Conservation (phyloP, 2,113 vertebrate genomes). For the Zosterops lateralis region DNA sequence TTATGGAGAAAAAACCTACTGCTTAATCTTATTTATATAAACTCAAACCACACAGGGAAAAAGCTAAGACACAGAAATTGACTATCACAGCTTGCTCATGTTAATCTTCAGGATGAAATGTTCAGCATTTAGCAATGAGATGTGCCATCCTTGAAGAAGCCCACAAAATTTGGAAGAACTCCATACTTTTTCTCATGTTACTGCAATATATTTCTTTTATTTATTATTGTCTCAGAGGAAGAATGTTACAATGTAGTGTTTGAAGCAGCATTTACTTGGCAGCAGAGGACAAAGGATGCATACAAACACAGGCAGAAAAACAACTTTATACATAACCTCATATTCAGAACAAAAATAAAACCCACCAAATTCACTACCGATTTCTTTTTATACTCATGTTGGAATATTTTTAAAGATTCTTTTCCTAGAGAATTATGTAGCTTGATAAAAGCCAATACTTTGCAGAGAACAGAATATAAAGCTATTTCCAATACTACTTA, state of each 20-base stretch:
- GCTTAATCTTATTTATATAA: not conserved
- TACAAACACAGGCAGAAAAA: conserved; percentile 78
- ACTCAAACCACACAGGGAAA: not conserved
- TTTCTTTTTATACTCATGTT: conserved; percentile 62
- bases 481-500: conserved; percentile 80
- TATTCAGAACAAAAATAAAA: conserved; percentile 70
- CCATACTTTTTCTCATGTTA: conserved; percentile 77
- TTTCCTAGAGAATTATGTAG: conserved; percentile 64
- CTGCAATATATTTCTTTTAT: conserved; percentile 76
- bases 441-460: conserved; percentile 71
- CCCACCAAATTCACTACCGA: conserved; percentile 76
- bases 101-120: conserved; percentile 84
- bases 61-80: not conserved
- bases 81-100: conserved; percentile 19
- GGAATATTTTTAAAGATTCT: conserved; percentile 65
- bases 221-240: conserved; percentile 75
- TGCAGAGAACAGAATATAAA: conserved; percentile 69
- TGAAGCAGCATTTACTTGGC: conserved; percentile 73
- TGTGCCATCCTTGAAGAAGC: conserved; percentile 82
- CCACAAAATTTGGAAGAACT: conserved; percentile 79
- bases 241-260: conserved; percentile 80
- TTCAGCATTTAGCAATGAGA: conserved; percentile 75
- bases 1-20: not conserved
- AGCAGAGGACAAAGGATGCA: conserved; percentile 74
- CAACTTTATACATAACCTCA: conserved; percentile 73